Base-by-base conservation (phyloP, 2,888 invertebrate species). In the Chrysina gloriosa region DNA sequence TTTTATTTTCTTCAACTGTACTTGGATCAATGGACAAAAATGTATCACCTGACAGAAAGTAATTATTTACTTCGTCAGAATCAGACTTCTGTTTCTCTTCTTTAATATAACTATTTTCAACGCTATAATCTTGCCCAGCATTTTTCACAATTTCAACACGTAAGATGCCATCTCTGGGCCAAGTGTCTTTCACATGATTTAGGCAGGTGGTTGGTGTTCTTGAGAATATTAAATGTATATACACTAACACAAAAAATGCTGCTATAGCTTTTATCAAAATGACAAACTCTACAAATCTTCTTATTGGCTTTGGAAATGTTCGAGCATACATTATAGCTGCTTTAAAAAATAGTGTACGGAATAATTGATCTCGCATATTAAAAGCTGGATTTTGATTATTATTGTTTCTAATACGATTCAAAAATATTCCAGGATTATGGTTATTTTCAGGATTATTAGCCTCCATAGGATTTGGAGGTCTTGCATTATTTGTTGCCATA, bases 91-190 rank as follows among this genome's bases (percentile, higher is more conserved):
- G 78, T 79, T 89, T 90, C 70, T 89, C 88, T 79, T 94, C 94
- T 80, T 93, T 94, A 16, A 92, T 92, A 83, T 95, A 95, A 74
- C 93, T 94, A 74, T 93, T 90, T 79, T 91, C 89, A 77, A 95
- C 89, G 72, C 88, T 89, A 79, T 95, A 95, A 81, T 91, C 91
- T 65, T 90, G 88, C 2, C 86, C 87, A 9, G 89, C 88, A 80
- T 90, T 90, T 72, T 89, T 85, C 64, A 92, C 83, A 76, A 97
- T 94, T 84, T 97, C 97, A 9, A 97, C 95, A 71, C 97, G 86
- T 14, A 99, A 85, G 73, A 99, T 95, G 2, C 98, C 98, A 83
- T 97, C 95, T 70, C 95, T 86, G 0, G 98, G 98, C 98, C 98
- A 99, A 7, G 92, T 89, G 73, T 92, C 89, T 79, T 92, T 90